Percentiles rank a stretch among this genome's conserved stretches.
phyloP scores from a whole-genome alignment of 2,888 invertebrate species.

The Parthenolecanium corni region DNA sequence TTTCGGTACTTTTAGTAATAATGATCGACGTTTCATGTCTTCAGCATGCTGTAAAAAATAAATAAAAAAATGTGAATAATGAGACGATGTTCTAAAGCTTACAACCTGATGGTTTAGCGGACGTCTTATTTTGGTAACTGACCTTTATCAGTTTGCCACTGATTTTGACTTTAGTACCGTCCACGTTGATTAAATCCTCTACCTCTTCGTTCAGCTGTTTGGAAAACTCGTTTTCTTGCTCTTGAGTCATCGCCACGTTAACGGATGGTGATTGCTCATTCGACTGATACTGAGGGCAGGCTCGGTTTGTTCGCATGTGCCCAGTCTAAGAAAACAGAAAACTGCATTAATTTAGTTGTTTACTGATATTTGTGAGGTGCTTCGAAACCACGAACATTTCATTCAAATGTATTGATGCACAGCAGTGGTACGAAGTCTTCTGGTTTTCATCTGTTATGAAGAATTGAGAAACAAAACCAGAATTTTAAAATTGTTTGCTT shows the following conservation, averaged over 20 bases:
- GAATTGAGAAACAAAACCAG: too few species aligned
- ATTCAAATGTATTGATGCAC: too few species aligned
- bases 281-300: slow-evolving; percentile 78
- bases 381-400: background rate
- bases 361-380: too few species aligned
- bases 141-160: slow-evolving; percentile 78
- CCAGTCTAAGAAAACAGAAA: slow-evolving; percentile 37
- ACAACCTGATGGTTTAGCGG: background rate
- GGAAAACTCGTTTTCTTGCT: slow-evolving; percentile 66
- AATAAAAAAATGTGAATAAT: background rate
- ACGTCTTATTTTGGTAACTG: slow-evolving; percentile 11
- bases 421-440: too few species aligned
- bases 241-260: slow-evolving; percentile 62
- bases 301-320: slow-evolving; percentile 85
- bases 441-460: too few species aligned
- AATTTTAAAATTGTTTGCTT: too few species aligned
- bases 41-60: slow-evolving; percentile 61
- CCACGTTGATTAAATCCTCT: slow-evolving; percentile 81
- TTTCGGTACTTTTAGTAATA: slow-evolving; percentile 66
- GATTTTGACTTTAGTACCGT: slow-evolving; percentile 85
- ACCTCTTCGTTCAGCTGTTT: slow-evolving; percentile 61
- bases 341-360: too few species aligned
- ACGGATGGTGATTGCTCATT: slow-evolving; percentile 49
- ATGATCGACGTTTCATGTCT: slow-evolving; percentile 64
- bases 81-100: slow-evolving; percentile 5